Evolutionary conservation across 2,113 vertebrate genomes (phyloP), one percentile per base, ranked within the genome.

Genomic region (Tetraodon nigroviridis): DNA sequence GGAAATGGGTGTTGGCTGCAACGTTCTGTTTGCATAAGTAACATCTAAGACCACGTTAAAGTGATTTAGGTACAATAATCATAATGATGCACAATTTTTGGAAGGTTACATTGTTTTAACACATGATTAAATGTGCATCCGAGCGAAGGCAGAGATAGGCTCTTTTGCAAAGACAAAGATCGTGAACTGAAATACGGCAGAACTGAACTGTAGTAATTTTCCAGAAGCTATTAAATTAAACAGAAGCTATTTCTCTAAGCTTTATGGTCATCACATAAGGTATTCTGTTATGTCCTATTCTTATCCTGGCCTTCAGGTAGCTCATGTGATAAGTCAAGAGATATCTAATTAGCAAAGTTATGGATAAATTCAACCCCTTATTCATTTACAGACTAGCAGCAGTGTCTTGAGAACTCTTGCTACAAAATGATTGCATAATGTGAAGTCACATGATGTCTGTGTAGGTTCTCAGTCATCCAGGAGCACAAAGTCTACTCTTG

Each of bases 301-400:
- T 86, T 80, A 85, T 84, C 78, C 80, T 71, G 78, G 87, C 84
- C 85, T 87, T 82, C 82, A 85, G 85, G 82, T 87, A 81, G 75
- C 77, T 80, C 79, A 71, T 85, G 84, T 80, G 78, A 85, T 86
- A 80, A 84, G 76, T 82, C 81, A 80, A 79, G 74, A 85, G 81
- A 78, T 84, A 73, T 67, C 81, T 82, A 79, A 89, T 89, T 89
- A 89, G 80, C 82, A 83, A 83, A 85, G 62, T 78, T 32, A 0
- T 46, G 60, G 75, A 86, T 87, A 85, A 78, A 85, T 86, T 79
- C 62, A 57, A 58, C 73, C 71, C 69, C 64, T 52, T 86, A 80
- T 77, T 76, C 60, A 82, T 84, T 74, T 76, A 75, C 62, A 19
- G 68, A 80, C 76, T 29, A 47, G 57, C 62, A 71, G 55, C 50